phyloP scores from a whole-genome alignment of 2,113 vertebrate genomes.

The Clarias gariepinus region DNA sequence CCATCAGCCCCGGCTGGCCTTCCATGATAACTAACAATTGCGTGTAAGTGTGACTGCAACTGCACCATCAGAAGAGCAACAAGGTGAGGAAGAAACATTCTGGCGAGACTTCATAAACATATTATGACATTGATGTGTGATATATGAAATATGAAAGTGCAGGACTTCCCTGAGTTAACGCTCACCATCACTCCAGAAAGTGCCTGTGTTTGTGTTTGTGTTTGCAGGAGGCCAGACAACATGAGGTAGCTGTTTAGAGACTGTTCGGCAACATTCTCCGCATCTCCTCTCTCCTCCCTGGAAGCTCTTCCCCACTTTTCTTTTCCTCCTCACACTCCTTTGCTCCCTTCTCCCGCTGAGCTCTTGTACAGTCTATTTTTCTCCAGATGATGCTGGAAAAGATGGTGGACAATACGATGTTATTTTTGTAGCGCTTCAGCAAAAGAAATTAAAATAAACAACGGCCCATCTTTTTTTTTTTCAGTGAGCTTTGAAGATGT shows the following conservation, averaged over 20 bases:
- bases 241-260: slow-evolving; percentile 87
- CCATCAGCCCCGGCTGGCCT: slow-evolving; percentile 62
- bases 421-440: slow-evolving; percentile 74
- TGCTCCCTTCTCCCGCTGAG: slow-evolving; percentile 40
- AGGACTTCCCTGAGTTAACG: neutral
- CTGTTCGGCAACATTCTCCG: slow-evolving; percentile 61
- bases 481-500: slow-evolving; percentile 9
- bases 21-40: slow-evolving; percentile 65
- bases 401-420: slow-evolving; percentile 67
- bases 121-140: neutral
- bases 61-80: slow-evolving; percentile 55
- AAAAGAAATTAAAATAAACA: slow-evolving; percentile 18
- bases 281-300: slow-evolving; percentile 56
- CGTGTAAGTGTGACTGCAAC: slow-evolving; percentile 52
- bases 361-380: slow-evolving; percentile 51
- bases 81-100: slow-evolving; percentile 64
- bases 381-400: slow-evolving; percentile 56
- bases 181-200: neutral
- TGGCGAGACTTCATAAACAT: neutral
- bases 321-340: slow-evolving; percentile 18
- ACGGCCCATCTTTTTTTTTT: slow-evolving; percentile 59
- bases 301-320: slow-evolving; percentile 14
- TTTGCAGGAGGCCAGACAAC: slow-evolving; percentile 85
- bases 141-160: too few species aligned
- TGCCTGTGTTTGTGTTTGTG: slow-evolving; percentile 52